Conservation (phyloP, 2,888 invertebrate genomes). For the Cephus rjabovi region DNA sequence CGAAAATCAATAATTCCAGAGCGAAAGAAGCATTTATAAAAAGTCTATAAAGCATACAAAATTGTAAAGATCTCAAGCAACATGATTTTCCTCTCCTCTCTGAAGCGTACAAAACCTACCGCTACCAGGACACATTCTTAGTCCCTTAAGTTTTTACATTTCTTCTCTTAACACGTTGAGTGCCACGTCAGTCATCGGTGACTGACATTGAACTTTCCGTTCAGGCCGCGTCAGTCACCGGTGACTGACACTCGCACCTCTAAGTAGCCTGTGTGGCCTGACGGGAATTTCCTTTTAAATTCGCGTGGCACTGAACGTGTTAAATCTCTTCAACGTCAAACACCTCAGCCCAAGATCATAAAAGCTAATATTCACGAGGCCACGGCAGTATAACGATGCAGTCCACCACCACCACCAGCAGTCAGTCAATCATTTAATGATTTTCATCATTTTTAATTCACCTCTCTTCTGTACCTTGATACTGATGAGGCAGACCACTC, state of each 20-base stretch:
- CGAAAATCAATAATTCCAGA: not conserved
- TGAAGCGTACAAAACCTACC: not conserved
- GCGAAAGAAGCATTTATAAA: not conserved
- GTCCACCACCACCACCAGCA: constrained; percentile 34
- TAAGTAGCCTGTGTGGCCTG: no score
- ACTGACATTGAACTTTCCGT: no score
- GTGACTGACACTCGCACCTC: no score
- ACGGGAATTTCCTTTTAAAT: no score
- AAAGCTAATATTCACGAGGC: constrained; percentile 3
- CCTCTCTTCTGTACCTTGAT: constrained; percentile 62
- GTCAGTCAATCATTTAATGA: not conserved
- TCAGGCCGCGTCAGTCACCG: no score
- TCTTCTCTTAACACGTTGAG: not conserved
- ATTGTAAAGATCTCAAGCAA: not conserved
- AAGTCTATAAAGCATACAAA: not conserved
- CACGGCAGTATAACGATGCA: constrained; percentile 15
- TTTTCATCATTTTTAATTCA: constrained; percentile 35
- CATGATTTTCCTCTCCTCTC: not conserved
- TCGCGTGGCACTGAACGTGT: no score
- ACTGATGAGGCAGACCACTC: constrained; percentile 59
- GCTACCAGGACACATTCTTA: not conserved
- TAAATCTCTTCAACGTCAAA: not conserved
- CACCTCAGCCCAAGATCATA: not conserved
- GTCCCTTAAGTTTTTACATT: not conserved
- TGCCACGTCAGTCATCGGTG: no score